Evolutionary conservation across 2,888 invertebrate species (phyloP).

Genomic region (Xanthostigma xanthostigma): DNA sequence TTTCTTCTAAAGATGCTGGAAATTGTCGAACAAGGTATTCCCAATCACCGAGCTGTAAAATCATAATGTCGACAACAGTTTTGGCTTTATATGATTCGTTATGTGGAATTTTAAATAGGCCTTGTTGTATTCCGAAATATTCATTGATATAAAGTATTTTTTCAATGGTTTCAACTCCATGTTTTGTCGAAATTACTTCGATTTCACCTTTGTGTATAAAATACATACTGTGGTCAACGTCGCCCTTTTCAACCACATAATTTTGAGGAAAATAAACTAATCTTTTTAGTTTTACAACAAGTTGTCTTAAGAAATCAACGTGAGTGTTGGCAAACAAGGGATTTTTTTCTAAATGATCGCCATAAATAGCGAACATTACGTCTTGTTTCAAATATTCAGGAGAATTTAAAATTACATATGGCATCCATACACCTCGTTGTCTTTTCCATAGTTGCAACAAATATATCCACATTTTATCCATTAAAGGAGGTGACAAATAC

Average conservation of each 20-base stretch:
- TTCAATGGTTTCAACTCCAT: neutral
- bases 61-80: conserved; percentile 13
- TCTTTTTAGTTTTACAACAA: conserved; percentile 33
- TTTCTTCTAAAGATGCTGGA: conserved; percentile 14
- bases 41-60: conserved; percentile 13
- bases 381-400: conserved; percentile 20
- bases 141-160: neutral
- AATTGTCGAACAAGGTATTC: conserved; percentile 16
- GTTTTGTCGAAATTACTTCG: conserved; percentile 9
- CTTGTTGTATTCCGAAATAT: conserved; percentile 16
- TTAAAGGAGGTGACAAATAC: conserved; percentile 17
- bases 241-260: conserved; percentile 35
- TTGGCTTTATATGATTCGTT: conserved; percentile 13
- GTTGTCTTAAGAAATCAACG: conserved; percentile 33
- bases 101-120: conserved; percentile 12
- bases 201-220: conserved; percentile 39
- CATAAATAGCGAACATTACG: conserved; percentile 35
- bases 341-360: conserved; percentile 31
- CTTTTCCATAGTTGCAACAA: conserved; percentile 35
- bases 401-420: conserved; percentile 12
- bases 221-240: conserved; percentile 36
- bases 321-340: conserved; percentile 33
- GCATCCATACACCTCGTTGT: conserved; percentile 35
- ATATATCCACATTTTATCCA: conserved; percentile 38
- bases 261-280: conserved; percentile 36